Conservation (phyloP, 2,888 invertebrate genomes). For the Drosophila paranaensis region DNA sequence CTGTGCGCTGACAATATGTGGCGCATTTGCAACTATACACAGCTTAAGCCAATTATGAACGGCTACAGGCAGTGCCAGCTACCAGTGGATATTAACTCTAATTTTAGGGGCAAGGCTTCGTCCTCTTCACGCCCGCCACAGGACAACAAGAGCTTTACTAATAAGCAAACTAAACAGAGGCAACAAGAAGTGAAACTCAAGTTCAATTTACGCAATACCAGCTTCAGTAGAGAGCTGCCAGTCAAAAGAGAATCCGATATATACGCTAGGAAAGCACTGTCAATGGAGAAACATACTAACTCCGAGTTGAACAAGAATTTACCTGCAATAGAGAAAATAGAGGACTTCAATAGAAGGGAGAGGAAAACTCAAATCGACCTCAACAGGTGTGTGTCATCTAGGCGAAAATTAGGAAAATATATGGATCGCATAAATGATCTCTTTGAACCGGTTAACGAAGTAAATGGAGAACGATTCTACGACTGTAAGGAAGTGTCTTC, state of each 20-base stretch:
- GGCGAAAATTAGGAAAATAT: background rate
- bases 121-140: background rate
- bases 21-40: slow-evolving; percentile 32
- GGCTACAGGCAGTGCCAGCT: slow-evolving; percentile 16
- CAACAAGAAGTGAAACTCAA: background rate
- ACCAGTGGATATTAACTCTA: slow-evolving; percentile 10
- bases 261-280: background rate
- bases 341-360: background rate
- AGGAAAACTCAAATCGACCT: background rate
- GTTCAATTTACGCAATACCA: background rate
- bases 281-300: background rate
- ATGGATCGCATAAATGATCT: slow-evolving; percentile 1
- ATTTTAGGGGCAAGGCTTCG: background rate
- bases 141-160: background rate
- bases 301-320: background rate
- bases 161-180: background rate
- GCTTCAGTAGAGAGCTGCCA: too few species aligned
- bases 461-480: background rate
- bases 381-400: background rate
- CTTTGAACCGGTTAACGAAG: background rate
- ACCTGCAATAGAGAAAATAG: background rate
- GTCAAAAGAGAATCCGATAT: background rate
- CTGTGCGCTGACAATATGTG: slow-evolving; percentile 22
- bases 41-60: slow-evolving; percentile 24
- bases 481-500: slow-evolving; percentile 4